Percentiles rank a stretch among this genome's conserved stretches.
These are phyloP conservation scores for Phoxinus dragarum DNA, from an alignment of 2,797 vertebrate species.

Conservation along the genomic window DNA sequence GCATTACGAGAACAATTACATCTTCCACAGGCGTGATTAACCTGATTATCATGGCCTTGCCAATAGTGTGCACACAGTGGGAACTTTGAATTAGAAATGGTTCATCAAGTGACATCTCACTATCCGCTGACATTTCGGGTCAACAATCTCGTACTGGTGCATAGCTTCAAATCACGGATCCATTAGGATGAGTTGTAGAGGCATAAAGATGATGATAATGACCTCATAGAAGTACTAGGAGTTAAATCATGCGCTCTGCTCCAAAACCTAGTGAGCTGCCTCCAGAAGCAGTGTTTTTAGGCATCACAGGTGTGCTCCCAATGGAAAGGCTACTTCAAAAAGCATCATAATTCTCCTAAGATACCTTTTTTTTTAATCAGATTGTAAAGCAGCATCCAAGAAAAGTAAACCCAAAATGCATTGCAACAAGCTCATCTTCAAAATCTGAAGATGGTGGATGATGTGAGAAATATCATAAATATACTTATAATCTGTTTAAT, in stretches of 20 bases:
- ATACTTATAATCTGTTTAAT: too few relatives aligned
- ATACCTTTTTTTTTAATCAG: background rate
- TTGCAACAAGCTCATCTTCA: background rate
- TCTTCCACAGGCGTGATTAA: conserved; percentile 53
- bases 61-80: conserved; percentile 48
- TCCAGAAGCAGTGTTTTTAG: background rate
- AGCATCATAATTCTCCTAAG: background rate
- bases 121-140: conserved; percentile 40
- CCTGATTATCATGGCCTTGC: conserved; percentile 48
- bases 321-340: background rate
- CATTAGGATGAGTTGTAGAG: conserved; percentile 36
- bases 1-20: conserved; percentile 57
- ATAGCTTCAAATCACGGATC: conserved; percentile 28
- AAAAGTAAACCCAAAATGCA: too few relatives aligned
- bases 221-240: conserved; percentile 15
- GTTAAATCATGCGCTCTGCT: background rate
- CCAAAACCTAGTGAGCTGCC: conserved; percentile 3
- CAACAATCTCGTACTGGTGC: conserved; percentile 31
- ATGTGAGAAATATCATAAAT: too few relatives aligned
- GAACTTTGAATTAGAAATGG: conserved; percentile 52
- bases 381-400: background rate
- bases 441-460: background rate
- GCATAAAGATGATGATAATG: conserved; percentile 40
- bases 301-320: background rate
- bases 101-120: conserved; percentile 42